phyloP scores from a whole-genome alignment of 2,113 vertebrate genomes.

The Notiomystis cincta region DNA sequence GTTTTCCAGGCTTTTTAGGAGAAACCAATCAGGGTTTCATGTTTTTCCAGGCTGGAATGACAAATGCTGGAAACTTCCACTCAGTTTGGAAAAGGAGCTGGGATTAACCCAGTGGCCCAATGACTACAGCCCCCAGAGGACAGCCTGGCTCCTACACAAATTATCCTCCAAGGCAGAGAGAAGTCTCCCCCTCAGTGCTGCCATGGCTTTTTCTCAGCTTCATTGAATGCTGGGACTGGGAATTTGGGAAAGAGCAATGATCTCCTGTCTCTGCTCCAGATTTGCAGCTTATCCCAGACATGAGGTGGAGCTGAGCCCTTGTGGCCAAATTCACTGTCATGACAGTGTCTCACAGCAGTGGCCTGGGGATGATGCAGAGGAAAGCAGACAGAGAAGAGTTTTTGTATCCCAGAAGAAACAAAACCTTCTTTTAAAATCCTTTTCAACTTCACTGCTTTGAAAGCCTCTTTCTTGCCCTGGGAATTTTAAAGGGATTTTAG shows the following conservation, averaged over 20 bases:
- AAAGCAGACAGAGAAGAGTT: background rate
- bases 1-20: background rate
- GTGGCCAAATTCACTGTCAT: background rate
- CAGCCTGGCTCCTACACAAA: background rate
- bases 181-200: background rate
- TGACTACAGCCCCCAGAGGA: background rate
- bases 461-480: background rate
- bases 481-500: background rate
- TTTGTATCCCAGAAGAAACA: background rate
- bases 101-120: background rate
- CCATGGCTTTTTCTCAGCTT: background rate
- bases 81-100: background rate
- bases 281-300: background rate
- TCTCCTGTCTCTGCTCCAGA: background rate
- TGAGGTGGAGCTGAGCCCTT: background rate
- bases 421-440: background rate
- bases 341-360: background rate
- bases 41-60: background rate
- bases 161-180: background rate
- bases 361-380: background rate
- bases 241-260: background rate
- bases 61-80: constrained; percentile 6
- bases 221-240: background rate
- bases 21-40: background rate
- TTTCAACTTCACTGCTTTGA: background rate